Base-by-base conservation (phyloP, 2,888 invertebrate species). In the Alloscopus bannaensis region DNA sequence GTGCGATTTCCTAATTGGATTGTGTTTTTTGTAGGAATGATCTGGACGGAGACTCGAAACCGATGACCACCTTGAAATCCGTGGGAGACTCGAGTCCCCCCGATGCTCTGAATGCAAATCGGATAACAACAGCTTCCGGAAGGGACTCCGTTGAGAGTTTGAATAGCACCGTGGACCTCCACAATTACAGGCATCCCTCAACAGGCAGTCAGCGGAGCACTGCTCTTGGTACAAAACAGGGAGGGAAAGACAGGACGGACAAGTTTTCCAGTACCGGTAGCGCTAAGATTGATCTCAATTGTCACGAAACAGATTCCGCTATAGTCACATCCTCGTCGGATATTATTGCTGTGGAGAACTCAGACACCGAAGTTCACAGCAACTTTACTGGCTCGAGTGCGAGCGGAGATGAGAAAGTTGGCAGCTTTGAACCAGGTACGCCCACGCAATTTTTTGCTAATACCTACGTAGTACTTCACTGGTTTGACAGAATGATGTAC, bases 281-380 rank as follows among this genome's bases (percentile, higher is more conserved):
- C 68, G 77, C 80, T 62, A 86, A 84, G 82, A 85, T 86, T 85
- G 86, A 86, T 84, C 85, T 86, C 84, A 86, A 81, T 81, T 86
- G 86, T 82, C 86, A 86, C 71, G 86, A 86, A 83, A 86, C 84
- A 59, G 86, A 85, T 68, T 86, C 86, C n/a, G 86, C 84, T 60
- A 81, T 86, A 70, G 86, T 86, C 59, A 86, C 86, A 8, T 86
- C 86, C 3, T 86, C 86, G 24, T 85, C 85, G 42, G 86, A 86
- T 75, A 82, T 86, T 36, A 85, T 86, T 45, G 81, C 73, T n/a
- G 76, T 80, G 40, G 84, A 85, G 31, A 81, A 81, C 36, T 77
- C 68, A 50, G 84, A 84, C 55, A 81, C 78, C 50, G 81, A 84
- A 72, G 82, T 77, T 57, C 81, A 81, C 75, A 78, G 70, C 28